Percentiles rank a stretch among this genome's conserved stretches.
Conservation (phyloP, 2,797 vertebrate species). For the Schizopygopsis malacanthus region DNA sequence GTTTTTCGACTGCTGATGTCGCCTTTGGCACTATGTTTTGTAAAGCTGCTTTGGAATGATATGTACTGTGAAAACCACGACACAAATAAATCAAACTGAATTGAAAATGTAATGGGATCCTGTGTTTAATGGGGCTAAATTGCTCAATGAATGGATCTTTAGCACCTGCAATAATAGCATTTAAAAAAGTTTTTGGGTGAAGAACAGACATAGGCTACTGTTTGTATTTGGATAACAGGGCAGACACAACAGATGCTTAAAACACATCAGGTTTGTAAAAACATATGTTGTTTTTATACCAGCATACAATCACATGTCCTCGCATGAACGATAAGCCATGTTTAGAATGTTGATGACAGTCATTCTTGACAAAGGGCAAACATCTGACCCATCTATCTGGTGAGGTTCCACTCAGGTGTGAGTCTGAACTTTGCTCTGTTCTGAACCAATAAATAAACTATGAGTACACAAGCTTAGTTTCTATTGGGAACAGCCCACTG, state of each 20-base stretch:
- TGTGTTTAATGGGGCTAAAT: not conserved
- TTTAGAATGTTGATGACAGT: not conserved
- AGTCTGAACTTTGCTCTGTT: conserved; percentile 32
- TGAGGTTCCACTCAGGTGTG: conserved; percentile 21
- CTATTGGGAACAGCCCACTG: conserved; percentile 39
- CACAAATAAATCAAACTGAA: not conserved
- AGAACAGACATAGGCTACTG: not conserved
- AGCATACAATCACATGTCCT: conserved; percentile 2
- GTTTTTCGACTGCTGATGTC: not conserved
- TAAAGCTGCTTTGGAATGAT: conserved; percentile 22
- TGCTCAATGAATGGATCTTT: not conserved
- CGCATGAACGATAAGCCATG: not conserved
- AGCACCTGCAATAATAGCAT: not conserved
- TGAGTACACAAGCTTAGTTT: conserved; percentile 20
- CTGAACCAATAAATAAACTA: conserved; percentile 33
- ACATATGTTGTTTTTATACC: conserved; percentile 18
- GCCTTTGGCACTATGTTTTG: not conserved
- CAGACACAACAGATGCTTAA: not conserved
- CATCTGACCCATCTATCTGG: conserved; percentile 11
- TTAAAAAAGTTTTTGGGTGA: not conserved
- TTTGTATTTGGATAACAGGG: not conserved
- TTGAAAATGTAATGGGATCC: not conserved
- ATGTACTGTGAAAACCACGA: not conserved
- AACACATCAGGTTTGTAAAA: not conserved
- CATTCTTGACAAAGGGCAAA: not conserved